These are phyloP conservation scores for Lypha dubia DNA, from an alignment of 2,888 invertebrate species.

Conservation along the genomic window DNA sequence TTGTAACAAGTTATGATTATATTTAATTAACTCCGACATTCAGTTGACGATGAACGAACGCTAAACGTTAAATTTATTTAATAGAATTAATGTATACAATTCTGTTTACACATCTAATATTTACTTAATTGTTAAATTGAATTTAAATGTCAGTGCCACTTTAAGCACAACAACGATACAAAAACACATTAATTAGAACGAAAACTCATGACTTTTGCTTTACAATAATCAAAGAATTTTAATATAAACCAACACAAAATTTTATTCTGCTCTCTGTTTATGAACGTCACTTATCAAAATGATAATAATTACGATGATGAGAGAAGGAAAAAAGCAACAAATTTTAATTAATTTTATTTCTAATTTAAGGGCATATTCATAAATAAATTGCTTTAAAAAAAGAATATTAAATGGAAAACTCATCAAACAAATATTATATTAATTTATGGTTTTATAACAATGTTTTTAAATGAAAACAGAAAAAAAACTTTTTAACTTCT, in stretches of 20 bases:
- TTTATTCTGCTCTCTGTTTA: not conserved
- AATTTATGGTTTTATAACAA: conserved; percentile 72
- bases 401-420: conserved; percentile 5
- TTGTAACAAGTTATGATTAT: not conserved
- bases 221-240: conserved; percentile 15
- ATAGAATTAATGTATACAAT: conserved; percentile 43
- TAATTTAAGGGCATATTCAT: conserved; percentile 67
- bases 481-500: conserved; percentile 14
- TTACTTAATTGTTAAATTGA: conserved; percentile 57
- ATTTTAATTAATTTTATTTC: conserved; percentile 60
- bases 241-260: conserved; percentile 43
- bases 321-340: conserved; percentile 29
- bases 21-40: not conserved
- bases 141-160: conserved; percentile 56
- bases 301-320: conserved; percentile 20
- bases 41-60: conserved; percentile 2
- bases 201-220: conserved; percentile 25
- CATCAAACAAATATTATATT: conserved; percentile 49
- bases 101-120: conserved; percentile 44
- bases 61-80: conserved; percentile 15
- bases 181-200: conserved; percentile 28
- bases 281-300: conserved; percentile 56
- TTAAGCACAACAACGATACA: conserved; percentile 12
- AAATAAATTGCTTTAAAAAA: conserved; percentile 16
- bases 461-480: no score